Evolutionary conservation across 2,888 invertebrate genomes (phyloP), one percentile per base, ranked within the genome.

Genomic region (Rhamphomyia laevipes): DNA sequence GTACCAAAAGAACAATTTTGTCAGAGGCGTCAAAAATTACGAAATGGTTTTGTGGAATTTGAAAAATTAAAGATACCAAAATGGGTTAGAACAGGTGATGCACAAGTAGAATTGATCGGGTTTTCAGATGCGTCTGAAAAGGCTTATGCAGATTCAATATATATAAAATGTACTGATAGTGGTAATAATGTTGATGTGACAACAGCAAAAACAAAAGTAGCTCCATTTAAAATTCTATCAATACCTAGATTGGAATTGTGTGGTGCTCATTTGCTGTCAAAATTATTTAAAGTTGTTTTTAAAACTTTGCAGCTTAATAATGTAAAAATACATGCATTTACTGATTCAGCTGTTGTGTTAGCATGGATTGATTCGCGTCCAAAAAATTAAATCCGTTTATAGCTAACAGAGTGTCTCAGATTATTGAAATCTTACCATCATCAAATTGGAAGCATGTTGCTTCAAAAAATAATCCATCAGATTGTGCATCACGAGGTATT

Each of bases 11-110:
- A 11, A 31, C 21, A 3, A 46, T 52, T 11, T 17, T 52, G 1
- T 51, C 51, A 12, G 43, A 51, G 12, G 12, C 45, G 9, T 30
- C 37, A 1, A 51, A 48, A 38, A 47, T 45, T 37, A 15, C 15
- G 18, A 9, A 18, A 40, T 18, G 7, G 16, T 3, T 21, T 40
- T 7, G 3, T 12, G 12, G 17, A 40, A 17, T 21, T 40, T 13
- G 40, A 40, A 18, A 40, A 40, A 12, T 13, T 21, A 18, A 17
- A 40, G 11, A 40, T 40, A 17, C 11, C 12, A 16, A 17, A 18
- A 21, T 40, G 17, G 40, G 9, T 40, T 6, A 12, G 11, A 15
- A 40, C 17, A 21, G 16, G 5, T 16, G 11, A 12, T 16, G 16
- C 11, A 3, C 5, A 38, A 16, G 7, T 38, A 16, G 38, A 38